Evolutionary conservation across 2,888 invertebrate species (phyloP).

Genomic region (Coelinius sp.): DNA sequence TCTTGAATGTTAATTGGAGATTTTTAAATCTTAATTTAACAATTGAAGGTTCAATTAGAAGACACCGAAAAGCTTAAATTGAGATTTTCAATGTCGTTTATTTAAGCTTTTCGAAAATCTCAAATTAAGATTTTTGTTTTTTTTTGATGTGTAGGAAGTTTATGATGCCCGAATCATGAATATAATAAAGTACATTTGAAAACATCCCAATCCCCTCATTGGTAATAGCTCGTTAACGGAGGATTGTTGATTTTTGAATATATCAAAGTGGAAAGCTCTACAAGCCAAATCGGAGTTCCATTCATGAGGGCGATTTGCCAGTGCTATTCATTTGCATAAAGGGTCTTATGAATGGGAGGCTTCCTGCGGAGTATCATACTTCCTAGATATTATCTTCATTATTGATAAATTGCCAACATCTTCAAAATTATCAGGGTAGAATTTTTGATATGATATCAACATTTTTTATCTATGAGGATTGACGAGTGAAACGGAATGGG

Average conservation of each 20-base stretch:
- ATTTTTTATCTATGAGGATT: background rate
- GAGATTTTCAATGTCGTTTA: too few relatives aligned
- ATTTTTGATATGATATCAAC: background rate
- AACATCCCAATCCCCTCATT: background rate
- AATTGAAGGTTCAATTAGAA: too few relatives aligned
- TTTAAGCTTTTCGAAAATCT: too few relatives aligned
- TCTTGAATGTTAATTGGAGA: too few relatives aligned
- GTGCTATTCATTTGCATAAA: conserved; percentile 8
- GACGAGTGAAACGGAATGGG: conserved; percentile 51
- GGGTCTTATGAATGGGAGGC: background rate
- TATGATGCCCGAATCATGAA: background rate
- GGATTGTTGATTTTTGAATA: conserved; percentile 13
- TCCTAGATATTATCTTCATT: conserved; percentile 2
- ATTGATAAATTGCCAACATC: too few relatives aligned
- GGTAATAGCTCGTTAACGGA: conserved; percentile 3
- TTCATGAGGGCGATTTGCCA: background rate
- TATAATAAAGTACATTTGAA: conserved; percentile 1
- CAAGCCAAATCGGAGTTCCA: background rate
- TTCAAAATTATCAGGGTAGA: background rate
- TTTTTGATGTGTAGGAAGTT: background rate
- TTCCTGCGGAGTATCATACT: background rate
- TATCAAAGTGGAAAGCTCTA: conserved; percentile 7
- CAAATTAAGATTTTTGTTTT: too few relatives aligned
- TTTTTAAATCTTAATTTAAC: too few relatives aligned
- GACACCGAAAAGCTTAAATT: too few relatives aligned